Base-by-base conservation (phyloP, 1,140 invertebrate genomes). In the Globodera ellingtonae region DNA sequence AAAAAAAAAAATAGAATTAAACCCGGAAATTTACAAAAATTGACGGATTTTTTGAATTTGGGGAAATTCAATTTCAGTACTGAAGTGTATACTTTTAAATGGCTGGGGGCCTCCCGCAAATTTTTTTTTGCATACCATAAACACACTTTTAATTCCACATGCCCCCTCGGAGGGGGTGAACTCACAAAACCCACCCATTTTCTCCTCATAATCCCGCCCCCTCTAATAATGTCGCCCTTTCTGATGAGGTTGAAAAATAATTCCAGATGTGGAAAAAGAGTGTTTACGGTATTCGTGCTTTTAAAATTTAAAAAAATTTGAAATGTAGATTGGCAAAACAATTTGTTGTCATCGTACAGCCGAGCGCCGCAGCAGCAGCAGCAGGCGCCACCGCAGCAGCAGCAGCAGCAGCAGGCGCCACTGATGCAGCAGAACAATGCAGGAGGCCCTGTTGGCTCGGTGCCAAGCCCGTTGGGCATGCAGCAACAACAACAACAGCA, bases 261-360 rank as follows among this genome's bases (percentile, higher is more conserved):
- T 24, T 24, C 24, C 24, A 24, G 0, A 24, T 24, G 24, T 24
- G 24, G 24, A 24, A 24, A 24, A 24, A 24, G 24, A 24, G 24
- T 24, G 24, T 24, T 24, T 24, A 24, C 24, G 24, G 24, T 24
- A 24, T 24, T 24, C 24, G 24, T 24, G 24, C 2, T 65, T 65
- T 65, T 21, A 21, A 65, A 21, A 2, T 15, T 1, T 3, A 21
- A 15, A 65, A 13, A 65, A 65, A 65, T 0, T 21, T 2, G 59
- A 21, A 70, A 44, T 80, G 35, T 35, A 75, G 86, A 86, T 50
- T 86, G 84, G 84, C 76, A 80, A 48, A 85, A 46, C 46, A 82
- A 72, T 56, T 69, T 86, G 35, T 66, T 87, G 56, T 35, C 62
- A 5, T 66, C 80, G 24, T 85, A 85, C 81, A 70, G 72, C 24